Evolutionary conservation across 2,797 vertebrate species (phyloP).

Genomic region (Lacerta bilineata): DNA sequence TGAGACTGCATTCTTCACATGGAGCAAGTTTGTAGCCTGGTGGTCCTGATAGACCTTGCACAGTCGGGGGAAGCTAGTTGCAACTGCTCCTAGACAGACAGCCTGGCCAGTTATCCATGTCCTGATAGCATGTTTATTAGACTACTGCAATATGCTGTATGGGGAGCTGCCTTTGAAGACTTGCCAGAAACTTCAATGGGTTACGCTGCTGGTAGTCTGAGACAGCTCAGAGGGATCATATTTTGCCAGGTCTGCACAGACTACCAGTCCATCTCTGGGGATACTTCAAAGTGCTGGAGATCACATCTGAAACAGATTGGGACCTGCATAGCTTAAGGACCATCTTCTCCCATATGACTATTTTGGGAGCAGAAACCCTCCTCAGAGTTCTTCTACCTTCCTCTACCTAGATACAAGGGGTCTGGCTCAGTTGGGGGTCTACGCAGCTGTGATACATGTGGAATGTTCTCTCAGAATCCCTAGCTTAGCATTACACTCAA

Average conservation of each 20-base stretch:
- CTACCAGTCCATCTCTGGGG: not conserved
- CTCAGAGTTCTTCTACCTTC: not conserved
- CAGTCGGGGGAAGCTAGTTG: not conserved
- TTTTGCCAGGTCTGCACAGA: not conserved
- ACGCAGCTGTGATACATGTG: not conserved
- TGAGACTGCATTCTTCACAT: not conserved
- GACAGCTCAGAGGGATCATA: not conserved
- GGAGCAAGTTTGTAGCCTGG: not conserved
- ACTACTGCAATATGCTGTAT: not conserved
- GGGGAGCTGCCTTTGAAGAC: not conserved
- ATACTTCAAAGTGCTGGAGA: not conserved
- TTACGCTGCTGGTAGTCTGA: not conserved
- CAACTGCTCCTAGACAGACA: not conserved
- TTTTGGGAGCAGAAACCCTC: not conserved
- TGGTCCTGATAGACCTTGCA: not conserved
- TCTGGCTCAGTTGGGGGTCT: not conserved
- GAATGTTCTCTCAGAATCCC: not conserved
- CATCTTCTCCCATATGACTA: not conserved
- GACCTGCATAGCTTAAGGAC: not conserved
- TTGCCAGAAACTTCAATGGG: not conserved
- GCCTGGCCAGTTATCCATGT: not conserved
- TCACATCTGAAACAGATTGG: not conserved
- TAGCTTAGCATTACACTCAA: too few relatives aligned
- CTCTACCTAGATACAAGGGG: not conserved
- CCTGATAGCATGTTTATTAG: not conserved